phyloP scores from a whole-genome alignment of 2,888 invertebrate species.

The Theretra japonica region DNA sequence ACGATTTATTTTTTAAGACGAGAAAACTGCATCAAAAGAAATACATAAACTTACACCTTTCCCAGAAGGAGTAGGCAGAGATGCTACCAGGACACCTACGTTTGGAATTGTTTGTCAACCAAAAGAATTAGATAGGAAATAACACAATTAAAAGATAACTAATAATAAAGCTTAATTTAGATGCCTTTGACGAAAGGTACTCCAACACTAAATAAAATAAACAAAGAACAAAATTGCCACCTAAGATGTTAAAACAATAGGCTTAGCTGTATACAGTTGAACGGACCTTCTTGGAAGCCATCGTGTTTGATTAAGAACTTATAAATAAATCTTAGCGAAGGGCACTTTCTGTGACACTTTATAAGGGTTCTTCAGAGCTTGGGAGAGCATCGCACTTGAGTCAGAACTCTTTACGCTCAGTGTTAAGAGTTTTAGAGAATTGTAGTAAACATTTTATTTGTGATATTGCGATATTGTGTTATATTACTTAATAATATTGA shows the following conservation, averaged over 20 bases:
- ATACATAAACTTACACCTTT: too few species aligned
- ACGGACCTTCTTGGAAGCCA: constrained; percentile 67
- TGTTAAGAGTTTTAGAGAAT: constrained; percentile 14
- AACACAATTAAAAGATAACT: too few species aligned
- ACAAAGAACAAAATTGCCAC: constrained; percentile 63
- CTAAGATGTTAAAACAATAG: constrained; percentile 77
- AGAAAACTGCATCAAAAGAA: too few species aligned
- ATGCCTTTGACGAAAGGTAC: background rate
- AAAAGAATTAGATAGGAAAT: too few species aligned
- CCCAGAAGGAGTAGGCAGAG: too few species aligned
- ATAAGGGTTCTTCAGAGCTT: constrained; percentile 21
- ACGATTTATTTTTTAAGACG: too few species aligned
- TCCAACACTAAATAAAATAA: constrained; percentile 29
- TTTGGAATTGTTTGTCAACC: too few species aligned
- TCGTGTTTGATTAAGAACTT: constrained; percentile 72
- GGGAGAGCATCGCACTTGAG: constrained; percentile 24
- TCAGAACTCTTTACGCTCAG: constrained; percentile 25
- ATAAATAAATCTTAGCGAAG: constrained; percentile 64
- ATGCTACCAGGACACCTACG: too few species aligned
- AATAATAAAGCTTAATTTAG: too few species aligned
- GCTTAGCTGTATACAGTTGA: constrained; percentile 63
- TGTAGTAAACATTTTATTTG: background rate
- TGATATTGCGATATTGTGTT: constrained; percentile 1
- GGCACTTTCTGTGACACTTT: constrained; percentile 35
- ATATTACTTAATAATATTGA: background rate